Base-by-base conservation (phyloP, 2,888 invertebrate genomes). In the Brachylomia viminalis region DNA sequence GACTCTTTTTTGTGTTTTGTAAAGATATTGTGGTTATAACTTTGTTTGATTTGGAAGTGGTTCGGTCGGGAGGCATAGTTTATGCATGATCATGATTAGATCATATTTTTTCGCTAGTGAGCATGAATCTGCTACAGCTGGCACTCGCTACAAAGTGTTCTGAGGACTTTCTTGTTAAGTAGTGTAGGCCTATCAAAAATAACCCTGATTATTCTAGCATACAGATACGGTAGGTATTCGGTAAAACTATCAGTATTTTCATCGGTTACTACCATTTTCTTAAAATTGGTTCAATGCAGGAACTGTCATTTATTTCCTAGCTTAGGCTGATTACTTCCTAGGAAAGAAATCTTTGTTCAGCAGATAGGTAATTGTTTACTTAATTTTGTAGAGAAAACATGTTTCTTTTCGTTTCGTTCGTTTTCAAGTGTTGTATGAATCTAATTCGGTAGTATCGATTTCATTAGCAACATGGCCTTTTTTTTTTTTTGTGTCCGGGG, bases 291-390 rank as follows among this genome's bases (percentile, higher is more conserved):
- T 6, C 33, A 58, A 52, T 62, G 42, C 33, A 78, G 62, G 73
- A 82, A 82, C 27, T 61, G 56, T 13, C 30, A 38, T 45, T 42
- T 73, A 33, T 59, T 78, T 78, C 72, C 62, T 82, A n/a, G 47
- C 69, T 77, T 61, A 52, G 30, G 45, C 42, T 17, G 58, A 73
- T 78, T 59, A 62, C 42, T 79, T 83, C 79, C 67, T 59, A 5
- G 23, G 42, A 49, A 82, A 73, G 42, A 79, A 78, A 27, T n/a
- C 11, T 59, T 80, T 59, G 45, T 59, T 33, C 7, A 54, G 38
- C 30, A 38, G 52, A 68, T 33, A 38, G 52, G 61, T 33, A 27
- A 23, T 45, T 42, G 13, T n/a, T n/a, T 2, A 17, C 3, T 17
- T 61, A 65, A 4, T 69, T 77, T 59, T 45, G 52, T 13, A 30